These are phyloP conservation scores for Leptinotarsa defecta DNA, from an alignment of 1,140 invertebrate genomes.

Conservation along the genomic window DNA sequence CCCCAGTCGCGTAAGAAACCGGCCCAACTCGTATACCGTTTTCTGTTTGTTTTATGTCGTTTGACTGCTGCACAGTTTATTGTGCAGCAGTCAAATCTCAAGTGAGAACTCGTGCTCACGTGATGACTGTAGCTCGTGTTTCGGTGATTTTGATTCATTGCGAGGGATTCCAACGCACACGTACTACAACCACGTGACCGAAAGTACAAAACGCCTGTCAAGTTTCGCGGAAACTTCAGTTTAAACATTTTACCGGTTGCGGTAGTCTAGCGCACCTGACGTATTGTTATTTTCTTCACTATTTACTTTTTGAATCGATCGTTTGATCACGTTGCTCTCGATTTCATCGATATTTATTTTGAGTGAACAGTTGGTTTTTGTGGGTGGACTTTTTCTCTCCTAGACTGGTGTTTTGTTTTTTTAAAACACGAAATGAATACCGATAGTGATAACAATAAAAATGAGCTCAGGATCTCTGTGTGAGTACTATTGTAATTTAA, in stretches of 20 bases:
- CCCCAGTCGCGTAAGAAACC: no score
- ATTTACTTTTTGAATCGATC: background rate
- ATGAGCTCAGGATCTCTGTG: constrained; percentile 16
- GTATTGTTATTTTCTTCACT: constrained; percentile 4
- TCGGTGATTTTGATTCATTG: background rate
- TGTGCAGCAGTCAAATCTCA: no score
- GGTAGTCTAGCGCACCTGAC: background rate
- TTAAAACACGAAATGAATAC: background rate
- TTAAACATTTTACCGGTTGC: constrained; percentile 8
- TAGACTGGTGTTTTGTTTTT: background rate
- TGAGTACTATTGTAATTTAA: background rate
- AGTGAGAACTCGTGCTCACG: background rate
- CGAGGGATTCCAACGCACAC: background rate
- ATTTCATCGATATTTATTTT: background rate
- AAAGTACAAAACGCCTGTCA: constrained; percentile 23
- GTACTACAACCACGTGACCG: constrained; percentile 16
- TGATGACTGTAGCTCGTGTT: background rate
- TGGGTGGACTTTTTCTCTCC: background rate
- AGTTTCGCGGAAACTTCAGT: constrained; percentile 19
- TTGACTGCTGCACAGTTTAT: no score
- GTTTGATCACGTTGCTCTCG: background rate
- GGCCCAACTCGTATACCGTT: no score
- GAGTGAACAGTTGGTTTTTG: background rate
- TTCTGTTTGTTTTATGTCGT: no score
- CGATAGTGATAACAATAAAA: constrained; percentile 4